These are phyloP conservation scores for Ecdyonurus torrentis DNA, from an alignment of 2,888 invertebrate species.

Conservation along the genomic window DNA sequence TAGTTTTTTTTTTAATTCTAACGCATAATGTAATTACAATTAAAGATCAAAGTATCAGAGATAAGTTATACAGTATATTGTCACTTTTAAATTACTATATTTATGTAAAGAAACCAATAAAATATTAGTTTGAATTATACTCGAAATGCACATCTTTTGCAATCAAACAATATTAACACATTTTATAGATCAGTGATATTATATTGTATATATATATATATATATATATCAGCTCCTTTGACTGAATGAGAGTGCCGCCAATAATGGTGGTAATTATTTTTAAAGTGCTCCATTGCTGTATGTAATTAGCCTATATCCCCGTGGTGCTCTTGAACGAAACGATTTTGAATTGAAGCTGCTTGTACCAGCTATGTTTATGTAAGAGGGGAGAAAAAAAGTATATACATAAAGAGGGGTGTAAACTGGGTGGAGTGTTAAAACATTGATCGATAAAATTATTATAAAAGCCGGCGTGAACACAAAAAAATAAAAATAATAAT, in stretches of 20 bases:
- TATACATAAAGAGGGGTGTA: neutral
- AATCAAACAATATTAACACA: no score
- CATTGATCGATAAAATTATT: neutral
- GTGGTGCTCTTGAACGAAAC: neutral
- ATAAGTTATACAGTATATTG: no score
- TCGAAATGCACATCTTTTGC: no score
- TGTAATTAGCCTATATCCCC: neutral
- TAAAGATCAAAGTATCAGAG: no score
- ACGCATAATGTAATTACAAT: no score
- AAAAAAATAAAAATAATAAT: neutral
- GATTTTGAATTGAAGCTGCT: neutral
- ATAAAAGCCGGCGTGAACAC: neutral
- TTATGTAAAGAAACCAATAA: no score
- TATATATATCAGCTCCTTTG: no score
- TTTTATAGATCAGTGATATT: no score
- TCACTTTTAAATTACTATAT: no score
- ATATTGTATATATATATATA: no score
- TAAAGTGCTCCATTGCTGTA: neutral
- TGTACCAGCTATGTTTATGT: neutral
- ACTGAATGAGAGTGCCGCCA: neutral
- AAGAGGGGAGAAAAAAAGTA: neutral
- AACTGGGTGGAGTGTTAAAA: neutral
- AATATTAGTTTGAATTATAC: no score
- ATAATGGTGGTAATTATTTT: neutral
- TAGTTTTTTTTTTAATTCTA: no score